Evolutionary conservation across 2,888 invertebrate species (phyloP).

Genomic region (Calameuta idolon): DNA sequence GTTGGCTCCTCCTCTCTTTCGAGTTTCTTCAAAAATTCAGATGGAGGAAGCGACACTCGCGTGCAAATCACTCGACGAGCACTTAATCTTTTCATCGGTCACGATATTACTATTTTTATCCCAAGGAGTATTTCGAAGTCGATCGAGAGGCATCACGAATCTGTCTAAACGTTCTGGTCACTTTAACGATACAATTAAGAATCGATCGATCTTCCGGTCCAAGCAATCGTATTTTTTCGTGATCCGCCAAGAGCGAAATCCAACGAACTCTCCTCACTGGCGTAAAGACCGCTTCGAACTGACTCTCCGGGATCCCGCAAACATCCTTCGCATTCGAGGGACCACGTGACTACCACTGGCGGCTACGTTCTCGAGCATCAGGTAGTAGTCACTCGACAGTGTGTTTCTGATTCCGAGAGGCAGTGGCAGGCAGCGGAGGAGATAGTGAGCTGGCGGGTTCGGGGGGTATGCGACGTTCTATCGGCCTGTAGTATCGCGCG

Average conservation of each 20-base stretch:
- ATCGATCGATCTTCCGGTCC: too few species aligned
- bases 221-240: too few species aligned
- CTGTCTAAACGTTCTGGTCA: too few species aligned
- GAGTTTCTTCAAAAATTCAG: neutral
- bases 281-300: conserved; percentile 55
- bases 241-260: too few species aligned
- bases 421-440: neutral
- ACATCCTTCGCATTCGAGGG: conserved; percentile 57
- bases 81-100: too few species aligned
- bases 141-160: too few species aligned
- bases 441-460: too few species aligned
- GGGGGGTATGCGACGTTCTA: conserved; percentile 12
- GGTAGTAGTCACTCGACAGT: conserved; percentile 36
- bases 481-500: conserved; percentile 49
- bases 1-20: neutral
- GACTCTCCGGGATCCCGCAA: conserved; percentile 55
- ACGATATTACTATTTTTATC: too few species aligned
- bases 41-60: conserved; percentile 10
- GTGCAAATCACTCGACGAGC: neutral
- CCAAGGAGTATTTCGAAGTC: too few species aligned
- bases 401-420: conserved; percentile 38
- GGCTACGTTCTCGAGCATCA: conserved; percentile 48
- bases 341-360: conserved; percentile 58
- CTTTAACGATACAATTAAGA: too few species aligned
- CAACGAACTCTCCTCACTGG: conserved; percentile 29